Evolutionary conservation across 2,888 invertebrate species (phyloP).

Genomic region (Trissoscelio sp.): DNA sequence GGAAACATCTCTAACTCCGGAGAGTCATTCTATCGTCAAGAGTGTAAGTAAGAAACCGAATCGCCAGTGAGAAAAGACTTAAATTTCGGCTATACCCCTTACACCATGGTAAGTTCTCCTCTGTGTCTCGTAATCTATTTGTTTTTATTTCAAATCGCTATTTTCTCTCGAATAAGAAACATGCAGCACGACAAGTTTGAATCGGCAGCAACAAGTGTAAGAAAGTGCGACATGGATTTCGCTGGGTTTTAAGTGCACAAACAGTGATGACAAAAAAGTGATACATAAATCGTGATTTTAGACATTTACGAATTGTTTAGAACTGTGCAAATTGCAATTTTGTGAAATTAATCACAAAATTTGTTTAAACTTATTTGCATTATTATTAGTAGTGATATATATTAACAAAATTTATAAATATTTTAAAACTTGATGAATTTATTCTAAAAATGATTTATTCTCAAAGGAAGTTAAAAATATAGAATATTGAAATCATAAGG

Average conservation of each 20-base stretch:
- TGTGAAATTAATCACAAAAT: no score
- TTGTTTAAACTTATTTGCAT: no score
- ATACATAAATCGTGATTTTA: conserved; percentile 3
- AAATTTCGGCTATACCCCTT: conserved; percentile 34
- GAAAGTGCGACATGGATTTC: conserved; percentile 30
- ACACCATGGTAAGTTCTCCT: conserved; percentile 57
- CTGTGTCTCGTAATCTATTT: background rate
- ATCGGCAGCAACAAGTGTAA: conserved; percentile 56
- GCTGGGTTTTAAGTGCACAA: conserved; percentile 21
- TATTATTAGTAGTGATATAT: no score
- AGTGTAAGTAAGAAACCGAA: conserved; percentile 72
- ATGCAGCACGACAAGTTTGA: conserved; percentile 8
- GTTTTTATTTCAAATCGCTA: background rate
- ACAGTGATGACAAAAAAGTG: conserved; percentile 19
- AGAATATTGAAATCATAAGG: background rate
- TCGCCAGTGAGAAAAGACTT: conserved; percentile 41
- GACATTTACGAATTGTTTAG: background rate
- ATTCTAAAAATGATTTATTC: background rate
- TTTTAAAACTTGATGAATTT: no score
- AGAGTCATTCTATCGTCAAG: conserved; percentile 78
- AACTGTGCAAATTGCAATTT: no score
- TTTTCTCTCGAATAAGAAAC: conserved; percentile 4
- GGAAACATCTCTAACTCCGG: conserved; percentile 79
- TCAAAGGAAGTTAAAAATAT: background rate
- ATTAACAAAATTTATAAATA: no score